Evolutionary conservation across 1,140 invertebrate genomes (phyloP), one percentile per base, ranked within the genome.

Genomic region (Ceratina calcarata): DNA sequence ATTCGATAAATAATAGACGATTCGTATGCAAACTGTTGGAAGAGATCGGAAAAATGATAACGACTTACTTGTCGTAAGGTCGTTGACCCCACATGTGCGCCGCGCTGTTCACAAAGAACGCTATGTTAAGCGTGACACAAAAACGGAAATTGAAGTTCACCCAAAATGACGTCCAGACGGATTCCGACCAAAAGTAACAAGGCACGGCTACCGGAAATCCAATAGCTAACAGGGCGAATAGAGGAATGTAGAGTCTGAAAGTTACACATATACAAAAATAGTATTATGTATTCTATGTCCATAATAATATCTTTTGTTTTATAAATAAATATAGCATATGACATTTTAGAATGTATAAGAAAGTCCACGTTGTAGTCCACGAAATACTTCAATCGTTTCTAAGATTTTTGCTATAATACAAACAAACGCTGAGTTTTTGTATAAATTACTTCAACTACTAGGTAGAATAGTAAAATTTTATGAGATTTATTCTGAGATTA

Each of bases 81-180:
- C 95, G 96, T 81, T 96, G 95, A 27, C 98, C 98, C 94, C 96
- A 98, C 94, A 97, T 95, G 90, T 99, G 98, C 0, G 98, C 98
- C 18, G 97, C 95, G 89, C 97, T 98, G 91, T 99, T 99, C 4
- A 99, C 98, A 80, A 96, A 95, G 95, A 98, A 99, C 0, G 98
- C 98, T 80, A 97, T 96, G 89, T 99, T 98, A 0, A 99, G 94
- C 0, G 96, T 97, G 45, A 96, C 93, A 61, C 95, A 95, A 91
- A 98, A 99, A 32, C 98, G 94, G 74, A 96, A 94, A 62, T 98
- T 95, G 83, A 97, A 97, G 80, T 96, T 96, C 2, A 98, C 94
- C 92, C 97, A 97, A 89, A 98, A 98, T 2, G 97, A 96, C 85
- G 95, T 95, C 91, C 95, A 95, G 3, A 97, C 85, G 6, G 93